These are phyloP conservation scores for Pogonophryne albipinna DNA, from an alignment of 2,797 vertebrate species.

Conservation along the genomic window DNA sequence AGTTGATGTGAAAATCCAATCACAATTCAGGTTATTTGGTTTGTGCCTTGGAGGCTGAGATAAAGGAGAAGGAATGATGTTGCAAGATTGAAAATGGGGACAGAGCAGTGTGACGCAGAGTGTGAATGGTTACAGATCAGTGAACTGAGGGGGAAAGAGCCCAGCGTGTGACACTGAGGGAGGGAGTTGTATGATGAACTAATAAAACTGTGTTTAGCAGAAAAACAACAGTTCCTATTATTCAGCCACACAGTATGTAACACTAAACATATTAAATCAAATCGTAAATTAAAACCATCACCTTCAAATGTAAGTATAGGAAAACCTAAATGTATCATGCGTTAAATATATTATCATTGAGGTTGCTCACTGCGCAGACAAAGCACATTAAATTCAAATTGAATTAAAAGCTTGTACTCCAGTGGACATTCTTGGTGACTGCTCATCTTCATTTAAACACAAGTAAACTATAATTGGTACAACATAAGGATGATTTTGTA, in stretches of 20 bases:
- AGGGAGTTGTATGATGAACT: slow-evolving; percentile 2
- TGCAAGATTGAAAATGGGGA: slow-evolving; percentile 62
- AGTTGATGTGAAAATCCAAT: slow-evolving; percentile 53
- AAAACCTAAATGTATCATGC: too few species aligned
- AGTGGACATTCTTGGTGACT: slow-evolving; percentile 7
- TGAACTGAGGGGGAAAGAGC: slow-evolving; percentile 32
- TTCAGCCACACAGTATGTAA: too few species aligned
- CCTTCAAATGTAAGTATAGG: too few species aligned
- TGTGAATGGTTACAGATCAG: slow-evolving; percentile 54
- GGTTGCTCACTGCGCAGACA: too few species aligned
- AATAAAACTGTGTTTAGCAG: too few species aligned
- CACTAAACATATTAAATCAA: too few species aligned
- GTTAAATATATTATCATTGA: too few species aligned
- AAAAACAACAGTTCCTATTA: too few species aligned
- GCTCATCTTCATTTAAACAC: neutral
- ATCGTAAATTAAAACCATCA: too few species aligned
- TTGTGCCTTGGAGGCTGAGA: slow-evolving; percentile 41
- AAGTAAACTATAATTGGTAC: slow-evolving; percentile 1
- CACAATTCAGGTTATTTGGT: slow-evolving; percentile 22
- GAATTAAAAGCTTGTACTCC: neutral
- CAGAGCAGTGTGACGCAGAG: slow-evolving; percentile 44
- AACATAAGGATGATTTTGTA: neutral
- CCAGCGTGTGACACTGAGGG: slow-evolving; percentile 12
- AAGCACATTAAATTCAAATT: too few species aligned
- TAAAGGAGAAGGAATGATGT: slow-evolving; percentile 43